Evolutionary conservation across 1,140 invertebrate species (phyloP).

Genomic region (Rhopalosiphum maidis): DNA sequence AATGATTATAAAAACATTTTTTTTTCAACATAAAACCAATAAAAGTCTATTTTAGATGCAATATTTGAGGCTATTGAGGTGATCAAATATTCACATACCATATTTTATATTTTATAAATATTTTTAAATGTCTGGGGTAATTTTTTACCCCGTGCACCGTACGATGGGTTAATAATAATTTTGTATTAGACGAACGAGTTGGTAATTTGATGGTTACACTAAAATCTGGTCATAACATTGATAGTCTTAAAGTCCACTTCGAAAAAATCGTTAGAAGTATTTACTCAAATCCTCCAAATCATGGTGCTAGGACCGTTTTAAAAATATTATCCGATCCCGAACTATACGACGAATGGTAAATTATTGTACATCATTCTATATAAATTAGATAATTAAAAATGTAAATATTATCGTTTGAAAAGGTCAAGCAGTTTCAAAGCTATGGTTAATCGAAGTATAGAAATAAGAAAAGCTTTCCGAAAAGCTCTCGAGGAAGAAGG

Average conservation of each 20-base stretch:
- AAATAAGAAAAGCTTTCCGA: constrained; percentile 84
- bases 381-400: too few species aligned
- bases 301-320: constrained; percentile 87
- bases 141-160: too few species aligned
- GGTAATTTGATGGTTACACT: constrained; percentile 88
- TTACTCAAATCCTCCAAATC: constrained; percentile 89
- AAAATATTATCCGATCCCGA: constrained; percentile 80
- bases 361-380: not conserved
- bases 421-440: constrained; percentile 83
- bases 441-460: constrained; percentile 90
- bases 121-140: too few species aligned
- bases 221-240: constrained; percentile 70
- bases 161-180: too few species aligned
- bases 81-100: too few species aligned
- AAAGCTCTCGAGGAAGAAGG: constrained; percentile 70
- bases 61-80: too few species aligned
- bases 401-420: not conserved
- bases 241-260: constrained; percentile 82
- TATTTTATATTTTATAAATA: too few species aligned
- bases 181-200: constrained; percentile 81
- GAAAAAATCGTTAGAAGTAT: constrained; percentile 84
- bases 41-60: too few species aligned
- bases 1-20: too few species aligned
- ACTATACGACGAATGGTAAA: constrained; percentile 83
- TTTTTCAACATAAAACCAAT: too few species aligned